These are phyloP conservation scores for Odocoileus hemionus DNA, from an alignment of 2,113 vertebrate species.

Conservation along the genomic window DNA sequence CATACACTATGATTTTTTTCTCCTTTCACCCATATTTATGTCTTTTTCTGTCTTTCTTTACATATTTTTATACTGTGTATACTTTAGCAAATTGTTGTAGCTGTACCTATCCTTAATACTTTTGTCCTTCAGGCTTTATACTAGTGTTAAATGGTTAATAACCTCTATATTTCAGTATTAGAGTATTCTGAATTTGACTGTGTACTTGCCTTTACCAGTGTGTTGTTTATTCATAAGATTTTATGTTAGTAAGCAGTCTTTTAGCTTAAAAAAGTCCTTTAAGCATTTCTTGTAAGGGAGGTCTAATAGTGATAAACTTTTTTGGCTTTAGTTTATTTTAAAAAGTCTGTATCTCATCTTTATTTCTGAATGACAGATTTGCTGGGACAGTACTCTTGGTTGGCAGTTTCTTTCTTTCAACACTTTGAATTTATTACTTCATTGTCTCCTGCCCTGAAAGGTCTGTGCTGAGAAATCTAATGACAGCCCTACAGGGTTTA, in stretches of 20 bases:
- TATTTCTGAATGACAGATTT: neutral
- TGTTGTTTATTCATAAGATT: neutral
- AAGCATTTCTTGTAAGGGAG: neutral
- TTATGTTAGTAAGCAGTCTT: neutral
- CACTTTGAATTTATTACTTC: neutral
- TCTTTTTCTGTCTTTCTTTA: neutral
- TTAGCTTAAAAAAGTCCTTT: neutral
- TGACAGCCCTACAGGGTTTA: neutral
- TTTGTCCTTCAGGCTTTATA: neutral
- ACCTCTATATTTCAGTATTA: neutral
- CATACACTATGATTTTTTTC: neutral
- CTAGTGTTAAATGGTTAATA: neutral
- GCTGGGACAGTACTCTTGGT: neutral
- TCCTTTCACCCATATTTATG: neutral
- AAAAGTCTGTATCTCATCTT: neutral
- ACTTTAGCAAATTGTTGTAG: neutral
- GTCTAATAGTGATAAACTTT: neutral
- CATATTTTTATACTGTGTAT: neutral
- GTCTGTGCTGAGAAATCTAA: neutral
- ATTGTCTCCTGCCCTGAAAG: neutral
- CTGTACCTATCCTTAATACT: neutral
- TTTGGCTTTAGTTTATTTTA: neutral
- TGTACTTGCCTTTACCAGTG: neutral
- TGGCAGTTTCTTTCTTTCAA: neutral
- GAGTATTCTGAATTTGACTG: neutral